phyloP scores from a whole-genome alignment of 2,113 vertebrate genomes.

The Nannobrachium achirus region DNA sequence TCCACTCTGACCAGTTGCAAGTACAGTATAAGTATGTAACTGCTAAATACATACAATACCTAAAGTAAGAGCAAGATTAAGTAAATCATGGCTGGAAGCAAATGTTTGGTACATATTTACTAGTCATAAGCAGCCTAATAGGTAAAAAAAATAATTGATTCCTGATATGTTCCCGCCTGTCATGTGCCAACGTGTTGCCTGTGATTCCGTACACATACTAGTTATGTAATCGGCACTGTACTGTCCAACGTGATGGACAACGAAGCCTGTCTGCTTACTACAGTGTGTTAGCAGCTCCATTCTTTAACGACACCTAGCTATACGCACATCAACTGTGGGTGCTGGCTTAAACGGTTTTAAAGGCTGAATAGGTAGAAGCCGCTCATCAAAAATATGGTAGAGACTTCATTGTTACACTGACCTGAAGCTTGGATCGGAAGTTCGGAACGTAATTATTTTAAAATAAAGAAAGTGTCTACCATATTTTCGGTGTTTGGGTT shows the following conservation, averaged over 20 bases:
- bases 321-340: too few relatives aligned
- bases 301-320: too few relatives aligned
- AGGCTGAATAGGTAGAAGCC: too few relatives aligned
- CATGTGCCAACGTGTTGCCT: constrained; percentile 41
- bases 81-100: background rate
- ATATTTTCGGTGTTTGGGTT: background rate
- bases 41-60: background rate
- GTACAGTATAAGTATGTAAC: background rate
- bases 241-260: background rate
- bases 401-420: too few relatives aligned
- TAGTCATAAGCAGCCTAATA: background rate
- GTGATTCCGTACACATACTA: constrained; percentile 22
- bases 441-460: too few relatives aligned
- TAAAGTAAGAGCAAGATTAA: background rate
- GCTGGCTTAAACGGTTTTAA: too few relatives aligned
- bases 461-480: background rate
- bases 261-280: constrained; percentile 22
- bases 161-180: background rate
- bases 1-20: too few relatives aligned
- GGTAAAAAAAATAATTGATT: too few relatives aligned
- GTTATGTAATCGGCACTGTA: constrained; percentile 6
- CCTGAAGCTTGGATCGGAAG: too few relatives aligned
- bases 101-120: background rate
- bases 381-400: too few relatives aligned
- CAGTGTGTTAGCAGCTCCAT: background rate